phyloP scores from a whole-genome alignment of 2,113 vertebrate species.

The Ifrita kowaldi region DNA sequence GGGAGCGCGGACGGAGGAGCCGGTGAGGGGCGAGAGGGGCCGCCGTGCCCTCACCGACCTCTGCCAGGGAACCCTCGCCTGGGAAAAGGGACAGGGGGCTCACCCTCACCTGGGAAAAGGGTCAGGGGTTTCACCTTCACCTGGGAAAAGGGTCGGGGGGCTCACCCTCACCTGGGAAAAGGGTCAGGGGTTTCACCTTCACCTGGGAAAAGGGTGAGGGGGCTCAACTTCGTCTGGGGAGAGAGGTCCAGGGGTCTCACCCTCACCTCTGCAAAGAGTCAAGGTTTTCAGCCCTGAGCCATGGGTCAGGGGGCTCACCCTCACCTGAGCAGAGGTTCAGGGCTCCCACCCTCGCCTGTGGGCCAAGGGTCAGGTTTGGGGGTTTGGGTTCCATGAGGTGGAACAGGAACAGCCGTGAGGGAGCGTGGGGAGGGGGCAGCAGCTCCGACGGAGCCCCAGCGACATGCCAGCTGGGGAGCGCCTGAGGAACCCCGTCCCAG shows the following conservation, averaged over 20 bases:
- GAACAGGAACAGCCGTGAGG: accelerated
- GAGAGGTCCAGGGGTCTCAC: background rate
- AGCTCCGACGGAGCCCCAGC: accelerated
- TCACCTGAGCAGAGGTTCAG: accelerated
- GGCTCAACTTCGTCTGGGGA: background rate
- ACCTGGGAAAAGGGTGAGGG: accelerated
- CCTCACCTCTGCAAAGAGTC: background rate
- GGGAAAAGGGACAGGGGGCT: background rate
- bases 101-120: accelerated
- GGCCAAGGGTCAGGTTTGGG: background rate
- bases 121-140: background rate
- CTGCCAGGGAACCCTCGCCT: accelerated
- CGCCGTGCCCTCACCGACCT: background rate
- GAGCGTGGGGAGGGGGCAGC: accelerated
- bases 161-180: background rate
- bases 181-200: background rate
- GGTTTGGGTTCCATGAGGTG: background rate
- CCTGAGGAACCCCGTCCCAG: background rate
- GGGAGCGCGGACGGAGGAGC: background rate
- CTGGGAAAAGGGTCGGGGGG: accelerated
- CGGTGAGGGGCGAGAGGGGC: background rate
- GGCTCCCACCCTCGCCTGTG: background rate
- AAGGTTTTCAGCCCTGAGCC: background rate
- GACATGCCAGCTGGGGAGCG: accelerated
- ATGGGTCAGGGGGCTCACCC: accelerated